Conservation (phyloP, 2,113 vertebrate species). For the Ardeotis arabs region DNA sequence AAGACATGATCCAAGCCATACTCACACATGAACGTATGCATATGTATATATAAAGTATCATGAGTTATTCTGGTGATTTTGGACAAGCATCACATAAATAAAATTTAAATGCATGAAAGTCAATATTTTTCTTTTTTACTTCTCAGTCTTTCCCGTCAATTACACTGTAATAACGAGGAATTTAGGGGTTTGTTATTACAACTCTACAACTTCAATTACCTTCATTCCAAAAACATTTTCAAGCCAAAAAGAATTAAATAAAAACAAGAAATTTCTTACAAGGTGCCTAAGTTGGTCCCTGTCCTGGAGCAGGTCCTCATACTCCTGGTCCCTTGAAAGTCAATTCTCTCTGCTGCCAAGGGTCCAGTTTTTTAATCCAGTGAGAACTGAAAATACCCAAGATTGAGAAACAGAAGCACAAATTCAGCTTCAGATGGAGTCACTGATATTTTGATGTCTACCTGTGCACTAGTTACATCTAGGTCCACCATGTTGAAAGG, state of each 20-base stretch:
- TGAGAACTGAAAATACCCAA: not conserved
- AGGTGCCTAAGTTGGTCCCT: not conserved
- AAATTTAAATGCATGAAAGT: constrained; percentile 19
- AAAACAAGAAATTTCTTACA: not conserved
- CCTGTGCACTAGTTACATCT: not conserved
- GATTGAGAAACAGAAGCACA: not conserved
- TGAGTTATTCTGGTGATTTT: constrained; percentile 39
- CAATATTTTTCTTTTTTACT: constrained; percentile 24
- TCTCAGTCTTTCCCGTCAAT: constrained; percentile 1
- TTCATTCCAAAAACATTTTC: not conserved
- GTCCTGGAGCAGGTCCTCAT: not conserved
- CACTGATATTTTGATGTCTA: not conserved
- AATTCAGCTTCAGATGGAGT: not conserved
- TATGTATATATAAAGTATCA: not conserved
- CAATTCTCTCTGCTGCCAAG: not conserved
- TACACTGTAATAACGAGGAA: constrained; percentile 29
- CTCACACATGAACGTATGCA: no score
- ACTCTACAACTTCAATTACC: not conserved
- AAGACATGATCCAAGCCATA: not conserved
- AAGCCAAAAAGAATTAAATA: not conserved
- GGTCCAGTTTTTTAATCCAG: not conserved
- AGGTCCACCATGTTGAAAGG: fast-evolving
- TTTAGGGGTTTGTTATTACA: not conserved
- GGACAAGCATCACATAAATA: constrained; percentile 30
- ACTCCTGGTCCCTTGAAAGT: not conserved